phyloP scores from a whole-genome alignment of 1,140 invertebrate species.

The Myzus persicae region DNA sequence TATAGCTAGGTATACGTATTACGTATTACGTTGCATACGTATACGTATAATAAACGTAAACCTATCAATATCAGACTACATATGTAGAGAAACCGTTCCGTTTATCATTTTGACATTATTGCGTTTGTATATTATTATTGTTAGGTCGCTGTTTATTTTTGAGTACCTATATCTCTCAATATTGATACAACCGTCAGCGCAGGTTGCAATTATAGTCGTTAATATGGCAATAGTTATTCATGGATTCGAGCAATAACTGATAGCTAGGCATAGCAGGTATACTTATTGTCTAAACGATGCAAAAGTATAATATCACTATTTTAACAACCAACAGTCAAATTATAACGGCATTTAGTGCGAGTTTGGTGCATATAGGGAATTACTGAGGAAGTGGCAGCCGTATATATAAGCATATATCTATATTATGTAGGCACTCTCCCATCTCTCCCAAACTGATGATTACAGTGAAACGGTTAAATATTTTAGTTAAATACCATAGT shows the following conservation, averaged over 20 bases:
- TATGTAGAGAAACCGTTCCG: too few species aligned
- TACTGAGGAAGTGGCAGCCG: neutral
- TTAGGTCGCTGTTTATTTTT: neutral
- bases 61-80: neutral
- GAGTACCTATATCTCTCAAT: neutral
- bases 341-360: neutral
- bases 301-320: neutral
- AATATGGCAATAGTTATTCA: neutral
- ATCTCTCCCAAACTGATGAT: neutral
- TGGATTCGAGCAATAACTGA: neutral
- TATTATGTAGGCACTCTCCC: neutral
- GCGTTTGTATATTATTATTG: neutral
- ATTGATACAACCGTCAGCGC: neutral
- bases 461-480: neutral
- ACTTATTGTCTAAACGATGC: neutral
- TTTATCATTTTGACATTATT: too few species aligned
- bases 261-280: neutral
- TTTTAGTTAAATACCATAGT: neutral
- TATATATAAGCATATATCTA: neutral
- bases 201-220: too few species aligned
- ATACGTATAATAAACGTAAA: neutral
- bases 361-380: neutral
- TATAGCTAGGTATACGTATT: too few species aligned
- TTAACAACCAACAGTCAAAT: neutral
- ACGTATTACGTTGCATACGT: too few species aligned